These are phyloP conservation scores for Drosophila orosa DNA, from an alignment of 1,140 invertebrate species.

Conservation along the genomic window DNA sequence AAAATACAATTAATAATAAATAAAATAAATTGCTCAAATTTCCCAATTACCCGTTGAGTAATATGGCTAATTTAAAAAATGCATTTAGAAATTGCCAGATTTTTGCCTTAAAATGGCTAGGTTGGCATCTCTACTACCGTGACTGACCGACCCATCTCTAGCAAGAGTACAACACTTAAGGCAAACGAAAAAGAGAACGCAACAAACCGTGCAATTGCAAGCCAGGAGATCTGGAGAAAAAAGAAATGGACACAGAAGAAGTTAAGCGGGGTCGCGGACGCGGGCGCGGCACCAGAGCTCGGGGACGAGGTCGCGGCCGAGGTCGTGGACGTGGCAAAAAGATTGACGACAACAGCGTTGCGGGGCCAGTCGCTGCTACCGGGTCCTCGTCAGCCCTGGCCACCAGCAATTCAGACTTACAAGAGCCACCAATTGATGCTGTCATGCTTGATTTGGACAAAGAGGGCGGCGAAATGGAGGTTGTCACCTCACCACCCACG, in stretches of 20 bases:
- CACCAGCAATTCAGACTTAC: conserved; percentile 50
- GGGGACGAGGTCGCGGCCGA: conserved; percentile 88
- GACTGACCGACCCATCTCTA: neutral
- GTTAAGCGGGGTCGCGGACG: conserved; percentile 86
- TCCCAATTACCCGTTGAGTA: neutral
- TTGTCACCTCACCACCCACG: neutral
- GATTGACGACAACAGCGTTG: conserved; percentile 86
- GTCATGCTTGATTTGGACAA: conserved; percentile 58
- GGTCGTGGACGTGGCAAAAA: conserved; percentile 90
- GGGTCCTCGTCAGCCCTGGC: conserved; percentile 14
- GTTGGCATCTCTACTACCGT: neutral
- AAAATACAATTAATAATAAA: too few relatives aligned
- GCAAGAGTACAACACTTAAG: neutral
- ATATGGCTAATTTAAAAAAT: neutral
- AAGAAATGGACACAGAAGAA: conserved; percentile 83
- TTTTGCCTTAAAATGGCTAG: neutral
- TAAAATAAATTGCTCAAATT: too few relatives aligned
- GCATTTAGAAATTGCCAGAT: neutral
- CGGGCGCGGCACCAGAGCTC: conserved; percentile 86
- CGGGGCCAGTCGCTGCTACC: conserved; percentile 79
- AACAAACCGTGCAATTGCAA: conserved; percentile 5
- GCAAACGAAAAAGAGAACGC: neutral
- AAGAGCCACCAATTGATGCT: conserved; percentile 57
- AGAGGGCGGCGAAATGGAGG: conserved; percentile 64
- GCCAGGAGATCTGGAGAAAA: neutral